Base-by-base conservation (phyloP, 2,113 vertebrate species). In the Microtus ochrogaster region DNA sequence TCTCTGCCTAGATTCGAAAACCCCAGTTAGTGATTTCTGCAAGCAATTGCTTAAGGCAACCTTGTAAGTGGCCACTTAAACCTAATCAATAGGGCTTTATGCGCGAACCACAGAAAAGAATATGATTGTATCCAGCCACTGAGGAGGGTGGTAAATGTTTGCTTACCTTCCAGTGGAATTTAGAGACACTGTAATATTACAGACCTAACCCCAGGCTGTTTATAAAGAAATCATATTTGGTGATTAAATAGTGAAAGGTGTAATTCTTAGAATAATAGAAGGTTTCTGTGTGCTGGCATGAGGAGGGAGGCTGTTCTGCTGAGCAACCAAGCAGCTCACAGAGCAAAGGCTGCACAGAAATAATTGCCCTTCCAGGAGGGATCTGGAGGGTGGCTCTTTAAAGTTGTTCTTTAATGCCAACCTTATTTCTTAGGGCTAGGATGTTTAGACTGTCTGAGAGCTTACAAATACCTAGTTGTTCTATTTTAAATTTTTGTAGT, bases 211-310 rank as follows among this genome's bases (percentile, higher is more conserved):
- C 66, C 68, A 87, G 86, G 97, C 89, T 97, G 14, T 96, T 97
- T 92, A 87, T 78, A 96, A 92, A 92, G 91, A 96, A 97, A 95
- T 97, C 96, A 96, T 89, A 93, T 97, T 95, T 88, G 58, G 90
- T 88, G 92, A 97, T 97, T 97, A 97, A 96, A 94, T 92, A 86
- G 74, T 97, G 83, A 97, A 97, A 97, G 95, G 83, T 94, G 55
- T 97, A 74, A 90, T 96, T 97, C 86, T 96, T 90, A 76, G 92
- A 94, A 94, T 96, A 98, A 96, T 96, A 87, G 83, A 92, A 91
- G 68, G 87, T 79, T 93, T 97, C 63, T 93, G 11, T 72, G 14
- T 19, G 2, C 36, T 22, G 55, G 44, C 8, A 33, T 78, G 66
- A 52, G 77, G 19, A 87, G 28, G 52, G 28, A 91, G 28, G 33